Percentiles rank a stretch among this genome's conserved stretches.
phyloP scores from a whole-genome alignment of 2,113 vertebrate genomes.

The Dasyprocta punctata region DNA sequence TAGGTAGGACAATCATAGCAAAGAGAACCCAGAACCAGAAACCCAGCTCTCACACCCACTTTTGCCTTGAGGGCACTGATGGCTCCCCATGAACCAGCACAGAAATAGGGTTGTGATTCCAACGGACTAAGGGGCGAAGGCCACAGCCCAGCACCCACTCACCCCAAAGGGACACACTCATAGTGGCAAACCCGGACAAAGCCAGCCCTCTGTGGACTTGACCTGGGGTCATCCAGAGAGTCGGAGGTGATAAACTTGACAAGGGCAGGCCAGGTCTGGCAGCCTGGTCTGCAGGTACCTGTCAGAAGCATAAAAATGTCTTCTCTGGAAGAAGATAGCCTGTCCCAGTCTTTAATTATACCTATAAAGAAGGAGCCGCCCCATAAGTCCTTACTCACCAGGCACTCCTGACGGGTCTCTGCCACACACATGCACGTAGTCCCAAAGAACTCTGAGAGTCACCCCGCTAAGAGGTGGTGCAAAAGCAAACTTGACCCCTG shows the following conservation, averaged over 20 bases:
- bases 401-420: not conserved
- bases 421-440: not conserved
- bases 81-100: not conserved
- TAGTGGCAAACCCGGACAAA: not conserved
- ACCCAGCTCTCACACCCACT: not conserved
- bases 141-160: no score
- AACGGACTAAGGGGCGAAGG: not conserved
- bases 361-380: not conserved
- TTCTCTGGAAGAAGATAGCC: not conserved
- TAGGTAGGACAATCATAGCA: not conserved
- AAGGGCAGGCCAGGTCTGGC: rapidly evolving
- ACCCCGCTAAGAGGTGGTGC: not conserved
- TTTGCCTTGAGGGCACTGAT: not conserved
- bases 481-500: not conserved
- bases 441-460: not conserved
- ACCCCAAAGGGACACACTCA: not conserved
- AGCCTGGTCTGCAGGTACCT: not conserved
- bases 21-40: not conserved
- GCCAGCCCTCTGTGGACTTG: rapidly evolving
- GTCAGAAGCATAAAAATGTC: not conserved
- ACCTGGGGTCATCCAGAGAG: no score
- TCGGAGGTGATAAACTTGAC: not conserved
- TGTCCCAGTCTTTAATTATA: not conserved
- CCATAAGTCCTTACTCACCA: not conserved
- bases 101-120: not conserved